A percentile compares a stretch with the other conserved stretches of the same genome.
phyloP scores from a whole-genome alignment of 2,888 invertebrate genomes.

The Scotopteryx bipunctaria region DNA sequence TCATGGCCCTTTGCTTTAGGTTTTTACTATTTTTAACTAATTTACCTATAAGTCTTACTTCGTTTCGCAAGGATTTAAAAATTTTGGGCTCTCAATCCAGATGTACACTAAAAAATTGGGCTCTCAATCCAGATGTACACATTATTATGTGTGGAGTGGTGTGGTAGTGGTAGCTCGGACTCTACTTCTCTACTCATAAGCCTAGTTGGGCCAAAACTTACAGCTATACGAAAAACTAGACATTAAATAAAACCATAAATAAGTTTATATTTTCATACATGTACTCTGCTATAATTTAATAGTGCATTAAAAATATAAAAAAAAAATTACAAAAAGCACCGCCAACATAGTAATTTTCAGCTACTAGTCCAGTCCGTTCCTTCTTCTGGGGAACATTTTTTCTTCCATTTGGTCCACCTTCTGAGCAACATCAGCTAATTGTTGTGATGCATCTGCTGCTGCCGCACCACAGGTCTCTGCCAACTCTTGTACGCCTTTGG shows the following conservation, averaged over 20 bases:
- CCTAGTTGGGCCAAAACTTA: too few relatives aligned
- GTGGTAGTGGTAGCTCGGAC: too few relatives aligned
- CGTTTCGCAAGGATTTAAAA: too few relatives aligned
- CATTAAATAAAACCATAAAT: background rate
- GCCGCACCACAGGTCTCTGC: constrained; percentile 74
- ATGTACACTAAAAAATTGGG: too few relatives aligned
- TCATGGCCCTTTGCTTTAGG: too few relatives aligned
- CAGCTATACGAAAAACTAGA: too few relatives aligned
- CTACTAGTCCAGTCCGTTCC: constrained; percentile 72
- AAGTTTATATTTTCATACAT: constrained; percentile 10
- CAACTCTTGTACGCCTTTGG: constrained; percentile 70
- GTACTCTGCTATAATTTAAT: constrained; percentile 39
- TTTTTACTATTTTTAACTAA: too few relatives aligned
- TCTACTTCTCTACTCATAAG: too few relatives aligned
- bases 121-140: too few relatives aligned
- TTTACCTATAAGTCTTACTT: too few relatives aligned
- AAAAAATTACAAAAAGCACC: constrained; percentile 28
- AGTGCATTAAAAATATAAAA: constrained; percentile 20
- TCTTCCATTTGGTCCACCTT: constrained; percentile 70
- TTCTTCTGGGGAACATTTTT: constrained; percentile 65
- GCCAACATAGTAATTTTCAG: background rate
- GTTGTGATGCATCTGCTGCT: constrained; percentile 66
- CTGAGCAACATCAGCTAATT: constrained; percentile 65
- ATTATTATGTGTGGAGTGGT: too few relatives aligned
- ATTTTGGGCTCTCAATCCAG: too few relatives aligned